A percentile compares a stretch with the other conserved stretches of the same genome.
These are phyloP conservation scores for Orchesella flavescens DNA, from an alignment of 2,888 invertebrate genomes.

Conservation along the genomic window DNA sequence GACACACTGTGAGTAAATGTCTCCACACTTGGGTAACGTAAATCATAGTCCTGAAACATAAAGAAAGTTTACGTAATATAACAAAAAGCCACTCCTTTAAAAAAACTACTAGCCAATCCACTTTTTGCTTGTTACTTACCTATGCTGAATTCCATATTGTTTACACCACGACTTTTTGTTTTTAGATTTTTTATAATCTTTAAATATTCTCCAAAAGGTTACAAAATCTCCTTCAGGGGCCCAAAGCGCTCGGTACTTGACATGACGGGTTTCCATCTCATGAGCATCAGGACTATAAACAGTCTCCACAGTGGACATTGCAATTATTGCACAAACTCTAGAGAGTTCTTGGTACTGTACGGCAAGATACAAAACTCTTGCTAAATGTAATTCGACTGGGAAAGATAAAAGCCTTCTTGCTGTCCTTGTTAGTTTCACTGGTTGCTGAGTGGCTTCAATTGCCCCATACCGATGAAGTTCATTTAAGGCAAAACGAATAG, in stretches of 20 bases:
- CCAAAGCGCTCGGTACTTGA: slow-evolving; percentile 80
- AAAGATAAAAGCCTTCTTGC: slow-evolving; percentile 80
- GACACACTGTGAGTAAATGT: slow-evolving; percentile 85
- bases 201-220: slow-evolving; percentile 90
- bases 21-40: slow-evolving; percentile 87
- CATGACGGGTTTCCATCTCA: slow-evolving; percentile 81
- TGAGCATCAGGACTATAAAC: slow-evolving; percentile 73
- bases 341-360: slow-evolving; percentile 75
- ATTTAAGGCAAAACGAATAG: slow-evolving; percentile 74
- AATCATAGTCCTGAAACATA: slow-evolving; percentile 82
- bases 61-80: not conserved
- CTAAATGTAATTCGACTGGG: slow-evolving; percentile 92
- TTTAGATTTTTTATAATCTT: slow-evolving; percentile 83
- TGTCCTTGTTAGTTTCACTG: slow-evolving; percentile 45
- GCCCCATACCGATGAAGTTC: slow-evolving; percentile 74
- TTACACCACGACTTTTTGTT: slow-evolving; percentile 75
- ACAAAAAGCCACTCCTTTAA: too few relatives aligned
- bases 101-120: too few relatives aligned
- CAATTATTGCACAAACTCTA: slow-evolving; percentile 54
- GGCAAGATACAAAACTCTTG: slow-evolving; percentile 86
- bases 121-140: too few relatives aligned
- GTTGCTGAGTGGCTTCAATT: slow-evolving; percentile 72
- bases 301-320: slow-evolving; percentile 52
- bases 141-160: slow-evolving; percentile 61
- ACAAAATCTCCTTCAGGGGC: slow-evolving; percentile 93